Conservation (phyloP, 2,888 invertebrate genomes). For the Hypsopygia costalis region DNA sequence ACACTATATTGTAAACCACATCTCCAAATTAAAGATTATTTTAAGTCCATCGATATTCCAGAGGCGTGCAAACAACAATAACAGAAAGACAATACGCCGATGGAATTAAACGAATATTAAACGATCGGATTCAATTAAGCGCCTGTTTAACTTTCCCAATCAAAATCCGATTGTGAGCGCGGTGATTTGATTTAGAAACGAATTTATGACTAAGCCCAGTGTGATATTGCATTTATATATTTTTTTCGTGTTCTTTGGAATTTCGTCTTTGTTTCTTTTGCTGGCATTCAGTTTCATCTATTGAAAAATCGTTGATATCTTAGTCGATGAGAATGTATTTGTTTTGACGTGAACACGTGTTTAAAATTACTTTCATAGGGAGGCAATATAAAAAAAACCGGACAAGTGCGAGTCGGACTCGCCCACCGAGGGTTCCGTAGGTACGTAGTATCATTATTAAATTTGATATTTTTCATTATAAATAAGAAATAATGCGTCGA, state of each 20-base stretch:
- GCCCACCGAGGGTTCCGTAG: too few species aligned
- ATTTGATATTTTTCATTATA: too few species aligned
- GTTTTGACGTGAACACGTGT: too few species aligned
- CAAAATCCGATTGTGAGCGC: slow-evolving; percentile 17
- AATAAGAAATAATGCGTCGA: too few species aligned
- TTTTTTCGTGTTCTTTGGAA: neutral
- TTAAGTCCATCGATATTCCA: neutral
- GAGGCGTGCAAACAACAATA: slow-evolving; percentile 1
- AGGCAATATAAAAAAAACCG: too few species aligned
- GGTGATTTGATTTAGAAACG: slow-evolving; percentile 14
- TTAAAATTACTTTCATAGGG: too few species aligned
- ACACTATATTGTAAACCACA: neutral
- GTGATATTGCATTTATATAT: slow-evolving; percentile 16
- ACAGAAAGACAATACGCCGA: slow-evolving; percentile 10
- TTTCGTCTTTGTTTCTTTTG: neutral
- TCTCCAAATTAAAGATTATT: too few species aligned
- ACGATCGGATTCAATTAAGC: slow-evolving; percentile 22
- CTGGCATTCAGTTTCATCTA: too few species aligned
- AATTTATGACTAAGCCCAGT: slow-evolving; percentile 14
- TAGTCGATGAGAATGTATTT: too few species aligned
- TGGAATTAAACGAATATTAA: slow-evolving; percentile 18
- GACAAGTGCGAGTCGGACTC: too few species aligned
- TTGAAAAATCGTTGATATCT: too few species aligned
- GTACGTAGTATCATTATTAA: too few species aligned
- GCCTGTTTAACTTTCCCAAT: slow-evolving; percentile 22